Evolutionary conservation across 2,797 vertebrate species (phyloP).

Genomic region (Carcharodon carcharias): DNA sequence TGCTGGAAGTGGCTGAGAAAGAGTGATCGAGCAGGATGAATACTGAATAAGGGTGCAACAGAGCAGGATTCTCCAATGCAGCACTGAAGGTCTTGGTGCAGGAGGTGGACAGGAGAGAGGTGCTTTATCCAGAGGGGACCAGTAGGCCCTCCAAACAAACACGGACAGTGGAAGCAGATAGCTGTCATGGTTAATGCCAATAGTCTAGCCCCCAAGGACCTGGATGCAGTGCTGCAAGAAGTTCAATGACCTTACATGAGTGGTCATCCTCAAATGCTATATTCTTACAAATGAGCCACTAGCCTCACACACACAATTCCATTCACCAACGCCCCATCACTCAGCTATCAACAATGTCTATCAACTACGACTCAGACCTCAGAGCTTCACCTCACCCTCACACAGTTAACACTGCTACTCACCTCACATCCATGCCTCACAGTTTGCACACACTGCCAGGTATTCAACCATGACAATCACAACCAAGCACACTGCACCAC

Average conservation of each 20-base stretch:
- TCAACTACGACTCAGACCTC: background rate
- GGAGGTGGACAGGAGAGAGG: background rate
- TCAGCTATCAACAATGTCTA: background rate
- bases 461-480: background rate
- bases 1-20: background rate
- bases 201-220: no score
- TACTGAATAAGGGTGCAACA: background rate
- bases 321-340: no score
- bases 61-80: background rate
- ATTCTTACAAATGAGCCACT: no score
- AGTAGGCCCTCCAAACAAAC: background rate
- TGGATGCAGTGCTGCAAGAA: no score
- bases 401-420: background rate
- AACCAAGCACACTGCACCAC: background rate
- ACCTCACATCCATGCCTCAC: background rate
- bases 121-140: background rate
- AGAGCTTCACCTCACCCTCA: background rate
- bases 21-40: background rate
- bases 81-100: background rate
- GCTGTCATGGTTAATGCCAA: no score
- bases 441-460: background rate
- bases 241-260: no score
- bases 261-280: no score
- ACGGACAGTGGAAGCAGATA: background rate
- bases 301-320: no score